These are phyloP conservation scores for Siniperca undulata DNA, from an alignment of 2,797 vertebrate species.

Conservation along the genomic window DNA sequence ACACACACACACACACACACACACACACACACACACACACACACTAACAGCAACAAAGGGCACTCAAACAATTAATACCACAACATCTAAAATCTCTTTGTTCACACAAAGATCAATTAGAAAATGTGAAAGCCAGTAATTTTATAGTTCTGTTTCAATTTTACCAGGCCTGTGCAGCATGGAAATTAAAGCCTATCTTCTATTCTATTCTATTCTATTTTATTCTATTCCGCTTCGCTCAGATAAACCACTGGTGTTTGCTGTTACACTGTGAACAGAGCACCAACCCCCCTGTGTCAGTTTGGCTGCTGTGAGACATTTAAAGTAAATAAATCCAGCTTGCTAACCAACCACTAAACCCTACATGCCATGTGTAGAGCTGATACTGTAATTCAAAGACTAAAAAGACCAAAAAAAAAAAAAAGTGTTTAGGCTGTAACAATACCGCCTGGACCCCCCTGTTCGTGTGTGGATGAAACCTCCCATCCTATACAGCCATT, in stretches of 20 bases:
- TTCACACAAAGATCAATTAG: conserved; percentile 70
- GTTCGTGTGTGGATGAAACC: conserved; percentile 67
- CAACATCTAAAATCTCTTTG: conserved; percentile 47
- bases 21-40: conserved; percentile 8
- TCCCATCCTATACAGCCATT: conserved; percentile 69
- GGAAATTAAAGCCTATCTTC: conserved; percentile 48
- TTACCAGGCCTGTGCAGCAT: conserved; percentile 55
- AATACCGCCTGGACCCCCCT: conserved; percentile 67
- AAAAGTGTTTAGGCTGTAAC: conserved; percentile 77
- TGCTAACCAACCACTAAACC: conserved; percentile 65
- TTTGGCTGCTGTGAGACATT: conserved; percentile 54
- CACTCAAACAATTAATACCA: conserved; percentile 44
- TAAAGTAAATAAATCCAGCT: conserved; percentile 74
- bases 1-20: conserved; percentile 24
- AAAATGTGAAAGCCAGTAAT: conserved; percentile 65
- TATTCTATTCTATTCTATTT: conserved; percentile 33
- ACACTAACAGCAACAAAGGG: conserved; percentile 15
- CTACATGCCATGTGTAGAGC: conserved; percentile 65
- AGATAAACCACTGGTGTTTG: conserved; percentile 28
- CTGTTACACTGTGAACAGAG: conserved; percentile 42
- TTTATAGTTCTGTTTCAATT: conserved; percentile 61
- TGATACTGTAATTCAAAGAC: conserved; percentile 71
- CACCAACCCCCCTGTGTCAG: conserved; percentile 41
- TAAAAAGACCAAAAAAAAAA: conserved; percentile 70
- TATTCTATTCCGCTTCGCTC: conserved; percentile 22